Evolutionary conservation across 2,113 vertebrate genomes (phyloP), one percentile per base, ranked within the genome.

Genomic region (Chrysemys picta): DNA sequence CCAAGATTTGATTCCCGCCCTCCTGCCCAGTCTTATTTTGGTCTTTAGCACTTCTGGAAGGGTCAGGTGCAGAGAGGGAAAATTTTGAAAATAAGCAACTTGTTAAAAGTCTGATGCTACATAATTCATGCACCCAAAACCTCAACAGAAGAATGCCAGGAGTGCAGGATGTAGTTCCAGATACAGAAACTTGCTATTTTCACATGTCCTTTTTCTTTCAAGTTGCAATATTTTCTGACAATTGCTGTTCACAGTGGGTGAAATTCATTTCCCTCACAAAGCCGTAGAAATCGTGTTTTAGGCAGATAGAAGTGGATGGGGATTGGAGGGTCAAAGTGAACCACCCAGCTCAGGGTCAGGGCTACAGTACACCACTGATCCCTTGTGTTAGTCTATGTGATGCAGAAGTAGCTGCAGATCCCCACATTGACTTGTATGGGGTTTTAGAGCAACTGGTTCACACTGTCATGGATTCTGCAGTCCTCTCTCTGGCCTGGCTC

Each of bases 1-100:
- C 81, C 92, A 93, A 95, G 72, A 94, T 79, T 79, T 88, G 95
- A 95, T 88, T 97, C 94, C 90, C 92, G 1, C 72, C 78, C 84
- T 65, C 62, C 94, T 94, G 85, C 50, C 95, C 1, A 0, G 54
- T 93, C 89, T 94, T 96, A 88, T 91, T 96, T 96, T 95, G 93
- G 82, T 93, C 35, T 59, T 95, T 93, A 85, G 75, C 90, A 81
- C 90, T 88, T 89, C 75, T 93, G 85, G 86, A 91, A 89, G 25
- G 57, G 76, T 59, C 2, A 13, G 50, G 84, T 35, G 89, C 78
- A 86, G 90, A 93, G n/a, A 90, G 72, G 82, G 42, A 90, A 95
- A 96, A 88, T 29, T 16, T 53, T 29, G 17, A 0, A 91, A 91
- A 86, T 50, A 95, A 96, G 93, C 80, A 80, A 82, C 72, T 75